Conservation (phyloP, 1,140 invertebrate genomes). For the Luehdorfia chinensis region DNA sequence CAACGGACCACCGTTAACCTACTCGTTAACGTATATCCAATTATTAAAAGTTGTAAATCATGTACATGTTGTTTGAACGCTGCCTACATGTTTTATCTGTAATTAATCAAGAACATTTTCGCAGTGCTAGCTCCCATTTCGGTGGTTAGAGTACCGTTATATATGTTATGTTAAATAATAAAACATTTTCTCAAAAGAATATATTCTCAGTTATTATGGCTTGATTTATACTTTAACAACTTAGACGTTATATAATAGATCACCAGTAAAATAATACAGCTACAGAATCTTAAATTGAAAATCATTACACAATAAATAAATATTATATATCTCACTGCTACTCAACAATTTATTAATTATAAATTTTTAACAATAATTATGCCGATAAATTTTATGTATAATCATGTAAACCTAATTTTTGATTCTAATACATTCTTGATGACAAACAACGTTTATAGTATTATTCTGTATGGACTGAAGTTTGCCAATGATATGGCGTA, state of each 20-base stretch:
- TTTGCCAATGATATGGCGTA: slow-evolving; percentile 24
- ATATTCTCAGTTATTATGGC: slow-evolving; percentile 76
- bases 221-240: slow-evolving; percentile 75
- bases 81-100: too few relatives aligned
- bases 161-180: slow-evolving; percentile 35
- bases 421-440: slow-evolving; percentile 40
- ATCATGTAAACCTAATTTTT: slow-evolving; percentile 50
- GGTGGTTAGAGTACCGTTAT: too few relatives aligned
- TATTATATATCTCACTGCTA: slow-evolving; percentile 69
- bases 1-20: too few relatives aligned
- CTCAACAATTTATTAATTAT: slow-evolving; percentile 70
- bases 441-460: slow-evolving; percentile 39
- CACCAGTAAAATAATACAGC: slow-evolving; percentile 67
- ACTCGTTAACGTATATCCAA: too few relatives aligned
- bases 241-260: slow-evolving; percentile 73
- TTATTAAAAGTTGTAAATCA: too few relatives aligned
- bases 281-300: slow-evolving; percentile 62
- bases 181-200: slow-evolving; percentile 72
- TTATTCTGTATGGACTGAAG: slow-evolving; percentile 37
- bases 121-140: too few relatives aligned
- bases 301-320: slow-evolving; percentile 69
- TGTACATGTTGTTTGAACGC: too few relatives aligned
- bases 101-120: too few relatives aligned
- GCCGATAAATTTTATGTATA: slow-evolving; percentile 60
- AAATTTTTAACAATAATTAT: slow-evolving; percentile 72